Conservation (phyloP, 2,888 invertebrate species). For the Choristoneura rosaceana region DNA sequence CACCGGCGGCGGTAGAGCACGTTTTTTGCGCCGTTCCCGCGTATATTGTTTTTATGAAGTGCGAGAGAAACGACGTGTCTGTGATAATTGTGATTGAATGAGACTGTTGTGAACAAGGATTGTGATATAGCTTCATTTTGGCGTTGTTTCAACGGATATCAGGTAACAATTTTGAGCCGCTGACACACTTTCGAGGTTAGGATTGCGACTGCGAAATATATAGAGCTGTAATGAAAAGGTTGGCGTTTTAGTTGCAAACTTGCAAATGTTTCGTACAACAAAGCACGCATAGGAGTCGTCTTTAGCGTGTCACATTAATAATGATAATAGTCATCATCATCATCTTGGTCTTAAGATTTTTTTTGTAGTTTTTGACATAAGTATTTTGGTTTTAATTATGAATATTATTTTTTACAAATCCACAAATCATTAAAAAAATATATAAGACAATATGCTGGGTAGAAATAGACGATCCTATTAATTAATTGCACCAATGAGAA, state of each 20-base stretch:
- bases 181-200: neutral
- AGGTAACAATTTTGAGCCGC: neutral
- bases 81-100: neutral
- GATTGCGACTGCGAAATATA: neutral
- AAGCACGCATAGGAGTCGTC: too few species aligned
- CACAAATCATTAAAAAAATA: too few species aligned
- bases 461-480: too few species aligned
- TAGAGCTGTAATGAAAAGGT: neutral
- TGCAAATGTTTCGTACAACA: too few species aligned
- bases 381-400: too few species aligned
- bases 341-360: too few species aligned
- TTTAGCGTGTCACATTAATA: too few species aligned
- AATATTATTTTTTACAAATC: too few species aligned
- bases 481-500: too few species aligned
- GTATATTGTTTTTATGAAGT: neutral
- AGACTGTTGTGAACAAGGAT: neutral
- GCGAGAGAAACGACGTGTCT: neutral
- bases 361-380: too few species aligned
- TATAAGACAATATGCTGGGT: too few species aligned
- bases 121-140: neutral
- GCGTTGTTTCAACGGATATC: neutral
- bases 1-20: neutral
- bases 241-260: neutral
- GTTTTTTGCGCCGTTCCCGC: neutral
- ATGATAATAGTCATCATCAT: too few species aligned